Conservation (phyloP, 2,113 vertebrate species). For the Gavia stellata region DNA sequence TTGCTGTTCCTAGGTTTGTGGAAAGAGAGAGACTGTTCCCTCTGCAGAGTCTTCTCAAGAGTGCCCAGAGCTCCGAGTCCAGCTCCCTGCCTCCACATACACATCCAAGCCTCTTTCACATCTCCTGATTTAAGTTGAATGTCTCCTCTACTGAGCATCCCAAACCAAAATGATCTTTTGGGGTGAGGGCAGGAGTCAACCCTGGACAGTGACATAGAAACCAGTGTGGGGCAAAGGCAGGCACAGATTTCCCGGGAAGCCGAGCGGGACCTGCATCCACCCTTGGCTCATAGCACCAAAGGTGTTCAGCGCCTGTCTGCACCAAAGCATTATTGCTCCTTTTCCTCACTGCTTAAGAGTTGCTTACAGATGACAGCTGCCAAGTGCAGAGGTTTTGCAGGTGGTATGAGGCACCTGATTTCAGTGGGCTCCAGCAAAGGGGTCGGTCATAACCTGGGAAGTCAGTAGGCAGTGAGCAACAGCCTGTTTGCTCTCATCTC, state of each 20-base stretch:
- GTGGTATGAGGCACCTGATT: not conserved
- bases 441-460: not conserved
- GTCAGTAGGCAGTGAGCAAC: not conserved
- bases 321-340: not conserved
- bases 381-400: not conserved
- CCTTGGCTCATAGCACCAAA: not conserved
- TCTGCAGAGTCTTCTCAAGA: not conserved
- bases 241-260: not conserved
- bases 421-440: not conserved
- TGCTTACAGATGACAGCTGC: not conserved
- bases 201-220: not conserved
- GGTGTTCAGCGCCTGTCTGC: not conserved
- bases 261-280: fast-evolving
- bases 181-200: not conserved
- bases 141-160: not conserved
- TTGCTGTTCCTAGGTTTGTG: not conserved
- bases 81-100: not conserved
- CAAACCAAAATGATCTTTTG: not conserved
- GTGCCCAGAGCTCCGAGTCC: not conserved
- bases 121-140: not conserved
- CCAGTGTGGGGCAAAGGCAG: not conserved
- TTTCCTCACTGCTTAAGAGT: not conserved
- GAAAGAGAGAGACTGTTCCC: not conserved
- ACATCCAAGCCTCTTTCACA: not conserved
- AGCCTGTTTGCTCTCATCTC: not conserved